These are phyloP conservation scores for Drosophila nebulosa DNA, from an alignment of 1,140 invertebrate genomes.

Conservation along the genomic window DNA sequence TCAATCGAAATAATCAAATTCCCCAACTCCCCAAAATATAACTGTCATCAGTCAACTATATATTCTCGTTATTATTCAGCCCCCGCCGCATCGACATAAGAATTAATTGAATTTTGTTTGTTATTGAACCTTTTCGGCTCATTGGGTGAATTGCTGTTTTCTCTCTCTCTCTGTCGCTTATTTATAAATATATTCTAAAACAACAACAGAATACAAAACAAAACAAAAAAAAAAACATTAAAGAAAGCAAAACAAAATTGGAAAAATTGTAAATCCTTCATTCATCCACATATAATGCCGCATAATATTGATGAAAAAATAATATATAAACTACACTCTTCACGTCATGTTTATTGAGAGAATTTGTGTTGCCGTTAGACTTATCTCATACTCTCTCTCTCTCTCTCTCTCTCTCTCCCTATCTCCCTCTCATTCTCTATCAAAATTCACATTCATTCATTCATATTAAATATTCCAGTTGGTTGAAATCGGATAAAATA, in stretches of 20 bases:
- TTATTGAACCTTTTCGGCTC: neutral
- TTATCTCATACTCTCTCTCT: neutral
- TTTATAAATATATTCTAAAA: neutral
- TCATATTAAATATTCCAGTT: constrained; percentile 35
- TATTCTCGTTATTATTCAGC: too few relatives aligned
- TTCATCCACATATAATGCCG: neutral
- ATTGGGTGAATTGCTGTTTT: neutral
- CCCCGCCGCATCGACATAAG: neutral
- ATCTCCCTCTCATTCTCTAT: neutral
- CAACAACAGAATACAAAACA: neutral
- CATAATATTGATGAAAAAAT: constrained; percentile 1
- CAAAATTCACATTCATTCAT: constrained; percentile 8
- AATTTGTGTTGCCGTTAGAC: neutral
- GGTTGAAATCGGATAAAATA: constrained; percentile 25
- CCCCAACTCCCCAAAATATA: too few relatives aligned
- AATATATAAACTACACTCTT: neutral
- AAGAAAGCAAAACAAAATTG: neutral
- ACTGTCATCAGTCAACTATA: too few relatives aligned
- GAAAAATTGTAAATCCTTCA: neutral
- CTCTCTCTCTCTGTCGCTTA: neutral
- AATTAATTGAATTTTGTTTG: neutral
- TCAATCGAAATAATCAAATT: too few relatives aligned
- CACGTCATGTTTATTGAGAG: neutral
- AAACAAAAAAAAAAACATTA: neutral
- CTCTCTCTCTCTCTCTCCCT: neutral